Evolutionary conservation across 2,113 vertebrate species (phyloP).

Genomic region (Scytalopus superciliaris): DNA sequence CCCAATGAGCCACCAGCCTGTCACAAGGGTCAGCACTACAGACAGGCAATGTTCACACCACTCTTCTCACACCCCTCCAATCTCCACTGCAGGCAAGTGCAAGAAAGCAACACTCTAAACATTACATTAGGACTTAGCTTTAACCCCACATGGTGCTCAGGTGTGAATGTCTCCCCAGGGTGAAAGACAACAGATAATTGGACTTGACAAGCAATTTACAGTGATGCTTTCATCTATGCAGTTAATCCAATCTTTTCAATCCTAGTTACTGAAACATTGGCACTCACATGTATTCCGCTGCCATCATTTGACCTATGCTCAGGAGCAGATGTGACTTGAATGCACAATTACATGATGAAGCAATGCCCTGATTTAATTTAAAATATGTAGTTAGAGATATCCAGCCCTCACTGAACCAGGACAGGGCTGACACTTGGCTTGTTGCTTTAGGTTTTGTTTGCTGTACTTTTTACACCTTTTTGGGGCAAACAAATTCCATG

Average conservation of each 20-base stretch:
- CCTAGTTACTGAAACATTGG: neutral
- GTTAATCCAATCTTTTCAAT: constrained; percentile 28
- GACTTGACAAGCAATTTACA: constrained; percentile 41
- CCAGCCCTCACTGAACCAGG: neutral
- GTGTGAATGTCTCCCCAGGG: neutral
- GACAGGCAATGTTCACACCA: neutral
- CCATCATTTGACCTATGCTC: neutral
- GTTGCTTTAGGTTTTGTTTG: neutral
- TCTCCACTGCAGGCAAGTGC: neutral
- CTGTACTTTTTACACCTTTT: neutral
- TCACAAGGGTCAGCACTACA: neutral
- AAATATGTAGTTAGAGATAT: neutral
- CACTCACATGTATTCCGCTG: neutral
- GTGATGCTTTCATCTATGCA: neutral
- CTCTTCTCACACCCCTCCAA: rapidly evolving
- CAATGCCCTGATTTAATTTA: neutral
- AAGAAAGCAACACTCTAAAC: neutral
- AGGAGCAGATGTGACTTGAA: neutral
- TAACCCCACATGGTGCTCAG: neutral
- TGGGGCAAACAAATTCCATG: neutral
- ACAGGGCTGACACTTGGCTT: neutral
- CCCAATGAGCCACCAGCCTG: neutral
- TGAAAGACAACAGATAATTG: constrained; percentile 2
- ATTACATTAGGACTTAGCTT: neutral
- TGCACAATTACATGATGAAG: neutral